Evolutionary conservation across 1,140 invertebrate genomes (phyloP).

Genomic region (Brachionus asplanchnoidis): DNA sequence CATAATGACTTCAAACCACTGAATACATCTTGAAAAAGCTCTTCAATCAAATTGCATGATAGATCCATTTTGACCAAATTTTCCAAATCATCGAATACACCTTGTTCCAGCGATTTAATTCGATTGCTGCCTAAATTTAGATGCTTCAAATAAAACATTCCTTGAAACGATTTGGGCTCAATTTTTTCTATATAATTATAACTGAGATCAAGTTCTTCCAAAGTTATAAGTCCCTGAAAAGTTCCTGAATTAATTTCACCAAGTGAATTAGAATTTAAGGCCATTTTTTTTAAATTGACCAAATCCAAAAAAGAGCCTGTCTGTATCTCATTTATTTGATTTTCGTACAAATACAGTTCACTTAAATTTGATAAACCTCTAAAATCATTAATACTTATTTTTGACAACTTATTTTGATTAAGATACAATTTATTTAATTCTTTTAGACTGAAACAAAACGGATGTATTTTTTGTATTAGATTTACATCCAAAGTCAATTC

Average conservation of each 20-base stretch:
- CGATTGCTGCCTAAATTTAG: not conserved
- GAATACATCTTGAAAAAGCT: not conserved
- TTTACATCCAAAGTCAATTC: not conserved
- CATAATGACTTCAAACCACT: not conserved
- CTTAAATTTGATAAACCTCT: slow-evolving; percentile 18
- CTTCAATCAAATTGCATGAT: not conserved
- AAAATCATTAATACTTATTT: not conserved
- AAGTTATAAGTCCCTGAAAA: not conserved
- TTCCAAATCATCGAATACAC: not conserved
- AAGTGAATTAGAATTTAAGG: not conserved
- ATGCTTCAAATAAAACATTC: not conserved
- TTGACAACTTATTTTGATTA: not conserved
- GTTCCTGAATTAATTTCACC: not conserved
- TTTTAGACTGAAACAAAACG: not conserved
- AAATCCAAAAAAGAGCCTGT: slow-evolving; percentile 8
- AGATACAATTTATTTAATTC: not conserved
- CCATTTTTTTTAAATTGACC: slow-evolving; percentile 5
- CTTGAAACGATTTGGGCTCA: not conserved
- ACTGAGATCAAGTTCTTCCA: not conserved
- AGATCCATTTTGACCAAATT: not conserved
- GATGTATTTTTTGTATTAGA: not conserved
- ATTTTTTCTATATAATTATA: not conserved
- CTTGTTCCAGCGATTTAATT: not conserved
- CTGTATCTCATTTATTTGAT: not conserved
- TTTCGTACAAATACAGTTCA: not conserved